Evolutionary conservation across 2,888 invertebrate genomes (phyloP), one percentile per base, ranked within the genome.

Genomic region (Caradrina clavipalpis): DNA sequence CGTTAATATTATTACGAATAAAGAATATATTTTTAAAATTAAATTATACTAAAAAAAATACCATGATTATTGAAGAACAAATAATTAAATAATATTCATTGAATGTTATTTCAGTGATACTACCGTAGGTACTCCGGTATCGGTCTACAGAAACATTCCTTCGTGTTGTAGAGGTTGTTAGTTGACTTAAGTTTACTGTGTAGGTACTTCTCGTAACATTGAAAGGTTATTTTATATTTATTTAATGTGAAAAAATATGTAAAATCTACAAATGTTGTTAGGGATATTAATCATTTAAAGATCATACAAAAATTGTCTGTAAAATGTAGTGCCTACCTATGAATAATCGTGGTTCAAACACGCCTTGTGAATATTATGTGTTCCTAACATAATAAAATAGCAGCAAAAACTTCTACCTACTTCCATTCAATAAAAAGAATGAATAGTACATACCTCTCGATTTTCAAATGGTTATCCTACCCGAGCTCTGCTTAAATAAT

Each of bases 11-110:
- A 13, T 64, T 39, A 39, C 39, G 7, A 45, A 45, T 64, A 49
- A 26, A 31, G 26, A 54, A 70, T 54, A 50, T 73, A 73, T 73
- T 73, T 73, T 70, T 49, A 5, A 13, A 49, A 64, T 49, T 19
- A 55, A 54, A 47, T 21, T 53, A 21, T 53, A 53, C 49, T 42
- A 42, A 31, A 21, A 73, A 22, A 39, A n/a, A 35, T 49, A 31
- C 21, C n/a, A 22, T 49, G 54, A 50, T 49, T 26, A 64, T 31
- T 73, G 17, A 42, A 42, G 15, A 70, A 31, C 22, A 49, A 45
- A 50, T 35, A n/a, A n/a, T n/a, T n/a, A 26, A 26, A 26, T 26
- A 57, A 51, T 60, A n/a, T 26, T 53, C 2, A 19, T 51, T 17
- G 2, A 39, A n/a, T 11, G 45, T 35, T 54, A 22, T 47, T 26